phyloP scores from a whole-genome alignment of 2,888 invertebrate genomes.

The Glaucopsyche alexis region DNA sequence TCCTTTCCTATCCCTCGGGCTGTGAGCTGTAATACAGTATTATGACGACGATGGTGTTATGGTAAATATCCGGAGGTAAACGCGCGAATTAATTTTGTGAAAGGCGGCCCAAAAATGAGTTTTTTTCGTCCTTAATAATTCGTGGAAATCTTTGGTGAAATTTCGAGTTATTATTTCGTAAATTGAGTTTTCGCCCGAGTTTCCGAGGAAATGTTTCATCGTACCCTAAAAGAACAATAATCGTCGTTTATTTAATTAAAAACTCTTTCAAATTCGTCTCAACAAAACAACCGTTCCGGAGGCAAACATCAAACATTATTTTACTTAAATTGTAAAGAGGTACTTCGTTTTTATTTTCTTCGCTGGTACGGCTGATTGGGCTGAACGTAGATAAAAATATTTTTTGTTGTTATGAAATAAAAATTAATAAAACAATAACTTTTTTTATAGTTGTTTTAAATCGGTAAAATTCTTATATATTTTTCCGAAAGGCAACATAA shows the following conservation, averaged over 20 bases:
- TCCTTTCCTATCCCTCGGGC: background rate
- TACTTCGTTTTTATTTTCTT: background rate
- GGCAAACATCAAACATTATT: conserved; percentile 26
- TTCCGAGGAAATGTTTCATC: conserved; percentile 26
- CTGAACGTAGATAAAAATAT: background rate
- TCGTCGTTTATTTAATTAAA: conserved; percentile 24
- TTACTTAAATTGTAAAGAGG: background rate
- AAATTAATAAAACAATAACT: too few relatives aligned
- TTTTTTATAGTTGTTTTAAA: too few relatives aligned
- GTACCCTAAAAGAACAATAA: conserved; percentile 27
- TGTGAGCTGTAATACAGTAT: background rate
- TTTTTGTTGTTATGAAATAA: too few relatives aligned
- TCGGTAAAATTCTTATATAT: too few relatives aligned
- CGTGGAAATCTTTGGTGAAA: conserved; percentile 15
- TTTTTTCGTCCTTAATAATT: background rate
- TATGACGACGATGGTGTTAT: background rate
- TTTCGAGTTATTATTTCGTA: conserved; percentile 30
- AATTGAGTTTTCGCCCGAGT: conserved; percentile 31
- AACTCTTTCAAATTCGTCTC: conserved; percentile 9
- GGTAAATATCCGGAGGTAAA: conserved; percentile 9
- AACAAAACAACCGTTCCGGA: conserved; percentile 22
- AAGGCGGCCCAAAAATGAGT: background rate
- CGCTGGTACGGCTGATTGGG: background rate
- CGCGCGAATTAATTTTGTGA: conserved; percentile 7
- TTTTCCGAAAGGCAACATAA: too few relatives aligned